A percentile compares a stretch with the other conserved stretches of the same genome.
phyloP scores from a whole-genome alignment of 2,888 invertebrate genomes.

The Lasiommata megera region DNA sequence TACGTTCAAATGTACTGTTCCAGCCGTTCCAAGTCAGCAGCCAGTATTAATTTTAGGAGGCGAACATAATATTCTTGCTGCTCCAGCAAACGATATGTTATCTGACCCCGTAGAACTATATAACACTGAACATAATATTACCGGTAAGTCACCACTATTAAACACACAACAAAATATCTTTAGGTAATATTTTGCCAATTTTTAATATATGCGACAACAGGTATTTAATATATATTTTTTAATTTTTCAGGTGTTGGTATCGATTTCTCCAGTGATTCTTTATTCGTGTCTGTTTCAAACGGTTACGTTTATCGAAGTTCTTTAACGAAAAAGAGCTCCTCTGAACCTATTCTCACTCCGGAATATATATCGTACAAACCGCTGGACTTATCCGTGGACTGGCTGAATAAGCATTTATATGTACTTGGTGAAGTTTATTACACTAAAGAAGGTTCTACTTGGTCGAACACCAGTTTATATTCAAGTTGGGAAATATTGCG shows the following conservation, averaged over 20 bases:
- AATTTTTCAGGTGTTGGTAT: conserved; percentile 85
- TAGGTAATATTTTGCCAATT: neutral
- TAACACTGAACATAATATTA: conserved; percentile 76
- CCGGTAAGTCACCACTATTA: conserved; percentile 46
- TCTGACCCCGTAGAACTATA: conserved; percentile 85
- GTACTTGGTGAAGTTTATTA: conserved; percentile 88
- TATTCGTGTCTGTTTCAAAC: conserved; percentile 89
- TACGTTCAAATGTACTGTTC: conserved; percentile 22
- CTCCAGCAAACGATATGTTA: conserved; percentile 84
- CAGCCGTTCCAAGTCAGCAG: conserved; percentile 85
- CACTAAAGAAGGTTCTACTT: conserved; percentile 49
- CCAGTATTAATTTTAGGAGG: conserved; percentile 86
- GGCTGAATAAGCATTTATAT: conserved; percentile 93
- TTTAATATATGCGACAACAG: neutral
- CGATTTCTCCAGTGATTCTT: conserved; percentile 85
- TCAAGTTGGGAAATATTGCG: conserved; percentile 87
- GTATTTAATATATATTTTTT: neutral
- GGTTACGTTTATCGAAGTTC: conserved; percentile 83
- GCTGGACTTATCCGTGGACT: conserved; percentile 90
- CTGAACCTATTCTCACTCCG: conserved; percentile 79
- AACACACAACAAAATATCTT: neutral
- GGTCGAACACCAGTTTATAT: conserved; percentile 48
- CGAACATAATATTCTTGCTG: conserved; percentile 84
- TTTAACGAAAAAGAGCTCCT: conserved; percentile 63
- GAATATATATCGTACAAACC: conserved; percentile 84